Conservation (phyloP, 2,888 invertebrate genomes). For the Meliscaeva auricollis region DNA sequence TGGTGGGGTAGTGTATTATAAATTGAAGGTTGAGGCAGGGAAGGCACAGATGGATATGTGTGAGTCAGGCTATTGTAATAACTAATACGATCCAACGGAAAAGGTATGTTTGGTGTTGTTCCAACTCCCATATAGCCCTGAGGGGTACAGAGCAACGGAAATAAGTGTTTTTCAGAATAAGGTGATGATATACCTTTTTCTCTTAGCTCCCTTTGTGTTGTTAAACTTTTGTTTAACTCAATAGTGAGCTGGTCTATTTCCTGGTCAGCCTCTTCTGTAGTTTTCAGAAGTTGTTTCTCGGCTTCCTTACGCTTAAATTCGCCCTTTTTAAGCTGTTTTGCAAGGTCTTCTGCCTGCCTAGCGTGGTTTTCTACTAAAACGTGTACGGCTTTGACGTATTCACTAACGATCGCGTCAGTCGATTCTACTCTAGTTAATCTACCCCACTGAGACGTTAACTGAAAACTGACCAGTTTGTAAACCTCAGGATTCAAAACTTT, state of each 20-base stretch:
- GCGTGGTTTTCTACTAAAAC: background rate
- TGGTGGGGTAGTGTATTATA: too few relatives aligned
- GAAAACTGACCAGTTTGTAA: background rate
- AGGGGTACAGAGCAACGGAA: background rate
- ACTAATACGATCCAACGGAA: too few relatives aligned
- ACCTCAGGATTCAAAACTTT: too few relatives aligned
- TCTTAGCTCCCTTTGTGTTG: slow-evolving; percentile 15
- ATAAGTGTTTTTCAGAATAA: background rate
- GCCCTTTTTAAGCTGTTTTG: slow-evolving; percentile 4
- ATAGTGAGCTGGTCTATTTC: slow-evolving; percentile 12
- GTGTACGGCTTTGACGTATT: slow-evolving; percentile 8
- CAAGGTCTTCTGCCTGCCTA: background rate
- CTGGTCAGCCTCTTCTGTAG: background rate
- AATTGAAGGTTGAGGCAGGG: too few relatives aligned
- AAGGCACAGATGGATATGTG: too few relatives aligned
- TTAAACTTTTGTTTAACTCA: slow-evolving; percentile 15
- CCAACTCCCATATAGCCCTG: too few relatives aligned
- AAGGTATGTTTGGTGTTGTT: too few relatives aligned
- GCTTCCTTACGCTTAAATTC: slow-evolving; percentile 8
- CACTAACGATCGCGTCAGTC: background rate
- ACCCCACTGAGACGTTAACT: slow-evolving; percentile 1
- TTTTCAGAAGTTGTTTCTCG: slow-evolving; percentile 4
- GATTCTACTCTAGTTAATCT: slow-evolving; percentile 1
- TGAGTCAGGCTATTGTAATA: too few relatives aligned
- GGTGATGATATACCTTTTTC: background rate